Percentiles rank a stretch among this genome's conserved stretches.
phyloP scores from a whole-genome alignment of 2,113 vertebrate genomes.

The Bufo bufo region DNA sequence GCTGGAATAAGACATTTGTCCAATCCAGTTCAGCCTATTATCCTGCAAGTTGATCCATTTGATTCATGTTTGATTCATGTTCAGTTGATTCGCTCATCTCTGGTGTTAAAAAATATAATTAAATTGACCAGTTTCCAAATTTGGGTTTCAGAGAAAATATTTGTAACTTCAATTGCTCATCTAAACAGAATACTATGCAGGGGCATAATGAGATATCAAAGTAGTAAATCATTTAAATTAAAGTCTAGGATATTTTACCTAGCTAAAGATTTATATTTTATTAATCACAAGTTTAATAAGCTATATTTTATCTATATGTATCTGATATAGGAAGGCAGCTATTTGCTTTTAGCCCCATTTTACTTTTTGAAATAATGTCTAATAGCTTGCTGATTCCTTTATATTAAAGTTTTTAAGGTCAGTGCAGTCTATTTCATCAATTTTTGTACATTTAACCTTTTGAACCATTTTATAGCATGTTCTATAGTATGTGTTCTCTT shows the following conservation, averaged over 20 bases:
- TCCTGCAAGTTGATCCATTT: too few species aligned
- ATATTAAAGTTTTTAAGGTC: constrained; percentile 19
- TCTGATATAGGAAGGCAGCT: not conserved
- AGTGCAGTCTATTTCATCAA: not conserved
- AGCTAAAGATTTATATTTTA: not conserved
- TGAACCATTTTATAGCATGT: constrained; percentile 13
- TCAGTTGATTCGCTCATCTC: too few species aligned
- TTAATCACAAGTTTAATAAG: not conserved
- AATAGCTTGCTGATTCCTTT: not conserved
- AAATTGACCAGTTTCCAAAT: not conserved
- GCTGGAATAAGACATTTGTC: too few species aligned
- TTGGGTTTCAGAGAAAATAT: not conserved
- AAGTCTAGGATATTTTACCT: not conserved
- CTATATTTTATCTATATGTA: not conserved
- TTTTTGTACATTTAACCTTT: constrained; percentile 27
- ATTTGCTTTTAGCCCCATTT: not conserved
- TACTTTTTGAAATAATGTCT: not conserved
- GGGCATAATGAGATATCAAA: not conserved
- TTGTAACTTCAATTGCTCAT: not conserved
- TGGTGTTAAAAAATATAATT: not conserved
- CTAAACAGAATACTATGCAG: not conserved
- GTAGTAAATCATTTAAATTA: not conserved
- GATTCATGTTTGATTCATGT: too few species aligned
- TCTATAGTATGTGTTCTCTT: not conserved
- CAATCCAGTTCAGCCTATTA: too few species aligned